Percentiles rank a stretch among this genome's conserved stretches.
phyloP scores from a whole-genome alignment of 2,888 invertebrate genomes.

The Gymnosoma rotundatum region DNA sequence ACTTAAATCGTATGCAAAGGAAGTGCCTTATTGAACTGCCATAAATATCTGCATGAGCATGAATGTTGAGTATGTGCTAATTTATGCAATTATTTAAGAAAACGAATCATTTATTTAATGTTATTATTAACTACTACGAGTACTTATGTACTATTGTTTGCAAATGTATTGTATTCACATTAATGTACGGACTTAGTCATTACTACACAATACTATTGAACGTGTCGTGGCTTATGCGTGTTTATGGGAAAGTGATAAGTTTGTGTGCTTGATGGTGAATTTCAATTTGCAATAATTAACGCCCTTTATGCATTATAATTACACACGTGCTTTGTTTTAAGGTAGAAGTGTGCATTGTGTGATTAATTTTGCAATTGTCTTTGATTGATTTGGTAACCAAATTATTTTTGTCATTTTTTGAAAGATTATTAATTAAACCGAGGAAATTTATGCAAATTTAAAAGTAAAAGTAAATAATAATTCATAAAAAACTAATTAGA shows the following conservation, averaged over 20 bases:
- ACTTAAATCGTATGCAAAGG: not conserved
- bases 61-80: not conserved
- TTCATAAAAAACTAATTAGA: too few relatives aligned
- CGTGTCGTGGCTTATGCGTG: not conserved
- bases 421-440: too few relatives aligned
- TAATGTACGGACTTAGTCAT: slow-evolving; percentile 22
- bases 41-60: not conserved
- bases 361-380: slow-evolving; percentile 66
- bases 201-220: not conserved
- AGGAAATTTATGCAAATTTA: too few relatives aligned
- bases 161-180: slow-evolving; percentile 27
- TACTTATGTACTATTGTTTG: not conserved
- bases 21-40: not conserved
- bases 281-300: slow-evolving; percentile 74
- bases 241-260: slow-evolving; percentile 18
- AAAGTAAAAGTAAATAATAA: too few relatives aligned
- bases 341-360: slow-evolving; percentile 46
- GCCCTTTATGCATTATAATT: slow-evolving; percentile 67
- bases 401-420: not conserved
- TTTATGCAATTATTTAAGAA: slow-evolving; percentile 31
- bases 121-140: slow-evolving; percentile 26
- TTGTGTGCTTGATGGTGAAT: slow-evolving; percentile 48
- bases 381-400: slow-evolving; percentile 20
- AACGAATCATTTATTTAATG: slow-evolving; percentile 41
- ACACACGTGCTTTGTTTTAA: slow-evolving; percentile 65